These are phyloP conservation scores for Drosophila punjabiensis DNA, from an alignment of 1,140 invertebrate species.

Conservation along the genomic window DNA sequence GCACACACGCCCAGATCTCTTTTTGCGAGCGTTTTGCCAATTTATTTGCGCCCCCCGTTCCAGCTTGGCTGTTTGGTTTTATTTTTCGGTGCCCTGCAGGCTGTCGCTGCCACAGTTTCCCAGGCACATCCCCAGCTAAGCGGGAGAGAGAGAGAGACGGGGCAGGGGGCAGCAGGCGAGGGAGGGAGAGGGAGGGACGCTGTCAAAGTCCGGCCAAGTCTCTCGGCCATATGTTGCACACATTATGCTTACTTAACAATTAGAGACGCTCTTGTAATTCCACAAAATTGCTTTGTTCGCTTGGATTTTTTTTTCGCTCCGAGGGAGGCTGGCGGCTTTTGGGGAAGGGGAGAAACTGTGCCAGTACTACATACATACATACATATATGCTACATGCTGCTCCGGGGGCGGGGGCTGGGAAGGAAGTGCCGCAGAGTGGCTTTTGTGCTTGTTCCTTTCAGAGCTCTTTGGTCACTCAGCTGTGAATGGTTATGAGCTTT, in stretches of 20 bases:
- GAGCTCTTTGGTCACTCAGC: conserved; percentile 69
- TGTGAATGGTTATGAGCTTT: conserved; percentile 69
- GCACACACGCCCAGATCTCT: conserved; percentile 10
- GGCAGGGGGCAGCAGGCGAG: background rate
- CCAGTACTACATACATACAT: too few species aligned
- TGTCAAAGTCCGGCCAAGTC: conserved; percentile 51
- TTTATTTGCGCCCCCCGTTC: conserved; percentile 56
- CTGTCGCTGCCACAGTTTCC: conserved; percentile 62
- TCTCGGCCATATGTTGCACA: conserved; percentile 79
- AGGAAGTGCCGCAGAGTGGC: conserved; percentile 50
- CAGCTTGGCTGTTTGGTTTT: conserved; percentile 12
- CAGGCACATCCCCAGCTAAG: conserved; percentile 31
- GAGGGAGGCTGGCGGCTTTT: conserved; percentile 28
- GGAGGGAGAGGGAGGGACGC: conserved; percentile 7
- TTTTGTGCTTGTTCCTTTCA: conserved; percentile 60
- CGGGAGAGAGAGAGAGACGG: background rate
- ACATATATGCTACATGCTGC: background rate
- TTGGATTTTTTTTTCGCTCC: conserved; percentile 35
- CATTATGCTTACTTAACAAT: conserved; percentile 83
- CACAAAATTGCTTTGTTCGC: conserved; percentile 78
- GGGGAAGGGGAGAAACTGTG: conserved; percentile 4
- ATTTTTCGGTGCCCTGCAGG: conserved; percentile 56
- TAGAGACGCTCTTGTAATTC: conserved; percentile 81
- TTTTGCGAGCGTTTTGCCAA: conserved; percentile 63
- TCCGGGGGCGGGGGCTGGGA: conserved; percentile 5